Conservation (phyloP, 2,797 vertebrate genomes). For the Hyperoplus immaculatus region DNA sequence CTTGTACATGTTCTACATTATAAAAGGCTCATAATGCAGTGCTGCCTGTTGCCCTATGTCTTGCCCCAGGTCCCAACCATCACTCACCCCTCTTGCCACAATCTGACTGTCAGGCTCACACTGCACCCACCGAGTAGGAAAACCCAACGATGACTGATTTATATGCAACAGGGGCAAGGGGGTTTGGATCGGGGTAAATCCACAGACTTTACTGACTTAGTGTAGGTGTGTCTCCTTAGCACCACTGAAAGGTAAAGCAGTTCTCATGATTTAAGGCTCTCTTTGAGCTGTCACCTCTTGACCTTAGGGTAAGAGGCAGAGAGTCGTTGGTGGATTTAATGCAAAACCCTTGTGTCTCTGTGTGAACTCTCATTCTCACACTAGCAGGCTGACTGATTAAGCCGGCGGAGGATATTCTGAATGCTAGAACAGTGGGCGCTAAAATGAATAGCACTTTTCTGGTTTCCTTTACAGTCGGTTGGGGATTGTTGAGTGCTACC, state of each 20-base stretch:
- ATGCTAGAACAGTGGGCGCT: conserved; percentile 39
- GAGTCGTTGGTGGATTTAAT: conserved; percentile 75
- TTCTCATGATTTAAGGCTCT: conserved; percentile 83
- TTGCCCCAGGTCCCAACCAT: conserved; percentile 19
- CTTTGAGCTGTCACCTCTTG: conserved; percentile 82
- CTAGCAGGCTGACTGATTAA: conserved; percentile 62
- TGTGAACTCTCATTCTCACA: conserved; percentile 80
- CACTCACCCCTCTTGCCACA: conserved; percentile 31
- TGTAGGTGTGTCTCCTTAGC: conserved; percentile 71
- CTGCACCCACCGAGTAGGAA: conserved; percentile 38
- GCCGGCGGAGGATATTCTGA: conserved; percentile 55
- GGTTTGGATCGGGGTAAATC: conserved; percentile 82
- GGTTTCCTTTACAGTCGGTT: conserved; percentile 68
- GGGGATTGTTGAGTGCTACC: conserved; percentile 46
- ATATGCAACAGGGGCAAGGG: conserved; percentile 77
- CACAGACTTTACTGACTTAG: conserved; percentile 83
- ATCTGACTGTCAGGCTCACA: conserved; percentile 46
- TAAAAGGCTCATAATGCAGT: neutral
- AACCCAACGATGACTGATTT: conserved; percentile 69
- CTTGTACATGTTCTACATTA: neutral
- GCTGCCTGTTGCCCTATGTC: conserved; percentile 27
- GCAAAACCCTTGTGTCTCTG: conserved; percentile 69
- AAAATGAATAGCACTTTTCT: conserved; percentile 60
- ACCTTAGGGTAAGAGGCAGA: conserved; percentile 77
- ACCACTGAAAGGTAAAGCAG: conserved; percentile 82